phyloP scores from a whole-genome alignment of 1,140 invertebrate species.

The Plutomurus gul region DNA sequence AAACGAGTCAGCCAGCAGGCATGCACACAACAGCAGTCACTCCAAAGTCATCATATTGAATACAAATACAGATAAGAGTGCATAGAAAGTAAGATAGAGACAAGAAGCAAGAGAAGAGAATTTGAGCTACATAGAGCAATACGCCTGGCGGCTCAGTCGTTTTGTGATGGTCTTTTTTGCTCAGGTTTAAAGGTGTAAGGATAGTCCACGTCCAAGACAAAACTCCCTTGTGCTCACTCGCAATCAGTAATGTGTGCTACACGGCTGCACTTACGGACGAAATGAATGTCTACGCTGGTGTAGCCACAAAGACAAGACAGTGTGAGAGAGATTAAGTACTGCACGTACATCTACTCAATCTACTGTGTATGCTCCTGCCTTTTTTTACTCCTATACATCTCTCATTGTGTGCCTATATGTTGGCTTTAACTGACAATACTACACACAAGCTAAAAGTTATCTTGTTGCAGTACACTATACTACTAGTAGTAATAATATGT shows the following conservation, averaged over 20 bases:
- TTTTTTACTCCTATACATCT: too few relatives aligned
- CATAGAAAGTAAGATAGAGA: not conserved
- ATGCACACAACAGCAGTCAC: not conserved
- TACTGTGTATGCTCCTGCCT: not conserved
- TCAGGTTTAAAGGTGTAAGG: not conserved
- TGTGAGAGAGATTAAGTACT: slow-evolving; percentile 17
- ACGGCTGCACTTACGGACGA: not conserved
- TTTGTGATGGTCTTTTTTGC: slow-evolving; percentile 34
- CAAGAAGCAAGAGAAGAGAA: not conserved
- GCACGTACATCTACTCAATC: not conserved
- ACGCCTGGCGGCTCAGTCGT: slow-evolving; percentile 42
- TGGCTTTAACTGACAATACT: too few relatives aligned
- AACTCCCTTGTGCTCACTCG: not conserved
- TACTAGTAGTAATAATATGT: too few relatives aligned
- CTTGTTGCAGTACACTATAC: too few relatives aligned
- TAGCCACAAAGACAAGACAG: slow-evolving; percentile 3
- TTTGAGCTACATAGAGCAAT: slow-evolving; percentile 14
- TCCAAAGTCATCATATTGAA: too few relatives aligned
- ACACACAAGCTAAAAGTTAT: too few relatives aligned
- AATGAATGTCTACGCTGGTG: not conserved
- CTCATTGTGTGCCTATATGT: not conserved
- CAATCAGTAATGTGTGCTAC: not conserved
- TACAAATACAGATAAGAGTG: not conserved
- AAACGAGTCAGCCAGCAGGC: not conserved
- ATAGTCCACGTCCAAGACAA: not conserved